phyloP scores from a whole-genome alignment of 2,113 vertebrate genomes.

The Ailuropoda melanoleuca region DNA sequence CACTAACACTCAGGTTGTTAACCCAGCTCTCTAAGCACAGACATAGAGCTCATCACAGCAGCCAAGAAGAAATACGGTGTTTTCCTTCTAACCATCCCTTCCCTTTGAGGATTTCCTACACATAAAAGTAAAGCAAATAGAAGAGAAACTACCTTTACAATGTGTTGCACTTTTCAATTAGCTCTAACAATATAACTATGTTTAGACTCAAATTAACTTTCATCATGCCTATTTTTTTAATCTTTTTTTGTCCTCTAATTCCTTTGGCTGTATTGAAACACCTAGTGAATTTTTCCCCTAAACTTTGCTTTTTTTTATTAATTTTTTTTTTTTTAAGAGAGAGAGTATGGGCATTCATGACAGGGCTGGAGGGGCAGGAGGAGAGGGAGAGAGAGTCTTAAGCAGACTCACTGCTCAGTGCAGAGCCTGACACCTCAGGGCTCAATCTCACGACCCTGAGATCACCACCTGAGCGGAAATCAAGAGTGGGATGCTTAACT shows the following conservation, averaged over 20 bases:
- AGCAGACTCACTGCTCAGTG: background rate
- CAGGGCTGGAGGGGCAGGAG: background rate
- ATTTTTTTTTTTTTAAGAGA: background rate
- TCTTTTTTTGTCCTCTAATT: background rate
- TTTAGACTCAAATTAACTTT: background rate
- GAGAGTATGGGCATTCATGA: background rate
- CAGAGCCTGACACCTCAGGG: background rate
- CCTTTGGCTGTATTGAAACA: background rate
- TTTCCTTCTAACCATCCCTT: too few species aligned
- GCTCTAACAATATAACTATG: background rate
- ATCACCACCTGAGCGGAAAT: background rate
- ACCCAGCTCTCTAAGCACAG: background rate
- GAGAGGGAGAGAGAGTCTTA: background rate
- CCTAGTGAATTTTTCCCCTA: background rate
- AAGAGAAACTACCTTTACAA: background rate
- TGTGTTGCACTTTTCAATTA: background rate
- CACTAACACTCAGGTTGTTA: background rate
- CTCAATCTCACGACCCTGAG: background rate
- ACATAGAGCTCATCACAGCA: rapidly evolving
- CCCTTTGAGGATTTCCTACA: background rate
- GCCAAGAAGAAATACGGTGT: rapidly evolving
- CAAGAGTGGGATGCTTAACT: background rate
- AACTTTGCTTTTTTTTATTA: background rate
- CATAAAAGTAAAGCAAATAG: background rate
- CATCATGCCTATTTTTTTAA: background rate